phyloP scores from a whole-genome alignment of 64 coral and sea anemone species.

The Pocillopora damicornis region DNA sequence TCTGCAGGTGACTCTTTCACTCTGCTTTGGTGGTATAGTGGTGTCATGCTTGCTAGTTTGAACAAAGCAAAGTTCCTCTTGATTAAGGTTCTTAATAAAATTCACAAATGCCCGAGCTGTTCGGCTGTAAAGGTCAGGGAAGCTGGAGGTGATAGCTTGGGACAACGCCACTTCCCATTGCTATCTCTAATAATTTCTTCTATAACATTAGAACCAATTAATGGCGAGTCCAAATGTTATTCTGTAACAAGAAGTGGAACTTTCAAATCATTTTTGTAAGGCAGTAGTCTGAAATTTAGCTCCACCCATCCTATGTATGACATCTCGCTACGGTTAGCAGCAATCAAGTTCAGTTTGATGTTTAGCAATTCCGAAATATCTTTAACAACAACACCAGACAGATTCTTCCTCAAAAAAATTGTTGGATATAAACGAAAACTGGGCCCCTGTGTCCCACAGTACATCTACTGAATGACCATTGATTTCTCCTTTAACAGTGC shows the following conservation, averaged over 20 bases:
- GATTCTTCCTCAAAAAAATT: constrained; percentile 22
- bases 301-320: constrained; percentile 28
- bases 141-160: constrained; percentile 16
- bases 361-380: constrained; percentile 32
- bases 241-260: constrained; percentile 62
- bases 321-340: constrained; percentile 42
- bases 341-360: constrained; percentile 23
- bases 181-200: constrained; percentile 38
- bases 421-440: constrained; percentile 29
- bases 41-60: constrained; percentile 61
- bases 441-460: constrained; percentile 43
- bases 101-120: constrained; percentile 45
- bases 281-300: constrained; percentile 46
- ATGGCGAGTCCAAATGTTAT: constrained; percentile 33
- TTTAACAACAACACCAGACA: background rate
- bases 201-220: constrained; percentile 69
- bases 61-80: constrained; percentile 48
- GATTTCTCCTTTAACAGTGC: constrained; percentile 28
- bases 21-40: constrained; percentile 54
- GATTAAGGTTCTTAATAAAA: constrained; percentile 45
- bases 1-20: constrained; percentile 26
- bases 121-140: constrained; percentile 22
- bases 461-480: constrained; percentile 26
- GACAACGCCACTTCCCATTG: constrained; percentile 11
- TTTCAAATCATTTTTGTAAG: constrained; percentile 16